Evolutionary conservation across 2,113 vertebrate genomes (phyloP), one percentile per base, ranked within the genome.

Genomic region (Triplophysa siluroides): DNA sequence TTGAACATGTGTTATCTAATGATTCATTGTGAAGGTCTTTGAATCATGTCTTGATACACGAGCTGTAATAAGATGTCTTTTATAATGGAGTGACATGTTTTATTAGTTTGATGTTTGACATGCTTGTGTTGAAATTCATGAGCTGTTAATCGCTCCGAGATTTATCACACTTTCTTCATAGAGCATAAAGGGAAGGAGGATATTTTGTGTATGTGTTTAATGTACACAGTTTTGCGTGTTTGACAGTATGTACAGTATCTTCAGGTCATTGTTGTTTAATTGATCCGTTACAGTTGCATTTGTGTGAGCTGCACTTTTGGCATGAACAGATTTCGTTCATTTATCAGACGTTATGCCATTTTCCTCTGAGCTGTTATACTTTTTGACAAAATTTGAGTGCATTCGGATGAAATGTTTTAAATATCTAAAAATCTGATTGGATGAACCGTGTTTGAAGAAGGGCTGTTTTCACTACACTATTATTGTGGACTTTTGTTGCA

Each of bases 111-210:
- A 50, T 79, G 67, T 50, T 50, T 38, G 52, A 62, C 78, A 50
- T 71, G 54, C 38, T 62, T 43, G 24, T 69, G 54, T 6, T 10
- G 10, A 61, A 12, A 21, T 60, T 69, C 56, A 47, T 62, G 54
- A 29, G 33, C 29, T 78, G n/a, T 74, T 79, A 47, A 33, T 63
- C 62, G 54, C 58, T n/a, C 16, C 1, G 38, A 70, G 41, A 43
- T 23, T 73, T 73, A 60, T 33, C 70, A 60, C 54, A 43, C 70
- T 58, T 24, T 13, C 67, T 78, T 78, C 14, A 21, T 18, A 71
- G 50, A 29, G 69, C 26, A 38, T 33, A 19, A 13, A 52, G 43
- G 18, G 7, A 29, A 1, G 26, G 18, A 38, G 26, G 26, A 9
- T 1, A 5, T 8, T 26, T 56, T 38, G 7, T 56, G 4, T 10